phyloP scores from a whole-genome alignment of 2,113 vertebrate species.

The Rhagologus leucostigma region DNA sequence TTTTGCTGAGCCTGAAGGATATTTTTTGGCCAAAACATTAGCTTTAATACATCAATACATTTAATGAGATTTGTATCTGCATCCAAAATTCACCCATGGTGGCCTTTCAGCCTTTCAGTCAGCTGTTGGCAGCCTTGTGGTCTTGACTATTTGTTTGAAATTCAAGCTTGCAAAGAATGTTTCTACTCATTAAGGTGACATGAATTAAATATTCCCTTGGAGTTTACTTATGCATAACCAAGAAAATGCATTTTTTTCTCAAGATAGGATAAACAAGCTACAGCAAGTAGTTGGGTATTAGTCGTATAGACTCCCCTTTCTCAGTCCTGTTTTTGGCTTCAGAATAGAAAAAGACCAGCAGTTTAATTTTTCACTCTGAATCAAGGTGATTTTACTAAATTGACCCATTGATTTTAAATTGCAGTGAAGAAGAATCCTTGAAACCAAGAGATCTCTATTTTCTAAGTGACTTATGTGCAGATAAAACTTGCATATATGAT shows the following conservation, averaged over 20 bases:
- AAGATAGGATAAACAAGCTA: neutral
- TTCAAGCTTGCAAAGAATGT: neutral
- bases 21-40: conserved; percentile 34
- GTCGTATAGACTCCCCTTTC: neutral
- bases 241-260: neutral
- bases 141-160: conserved; percentile 15
- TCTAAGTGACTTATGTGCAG: neutral
- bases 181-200: neutral
- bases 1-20: conserved; percentile 29
- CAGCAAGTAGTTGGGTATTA: neutral
- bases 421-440: neutral
- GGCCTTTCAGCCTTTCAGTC: conserved; percentile 39
- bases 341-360: neutral
- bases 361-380: neutral
- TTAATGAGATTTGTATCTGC: conserved; percentile 53
- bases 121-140: neutral
- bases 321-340: neutral
- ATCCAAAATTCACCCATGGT: conserved; percentile 1
- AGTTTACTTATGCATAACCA: neutral
- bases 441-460: neutral
- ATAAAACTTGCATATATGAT: neutral
- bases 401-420: neutral
- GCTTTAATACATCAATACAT: conserved; percentile 39
- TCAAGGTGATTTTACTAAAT: neutral
- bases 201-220: conserved; percentile 14